Base-by-base conservation (phyloP, 2,797 vertebrate genomes). In the Rallus crepitans region DNA sequence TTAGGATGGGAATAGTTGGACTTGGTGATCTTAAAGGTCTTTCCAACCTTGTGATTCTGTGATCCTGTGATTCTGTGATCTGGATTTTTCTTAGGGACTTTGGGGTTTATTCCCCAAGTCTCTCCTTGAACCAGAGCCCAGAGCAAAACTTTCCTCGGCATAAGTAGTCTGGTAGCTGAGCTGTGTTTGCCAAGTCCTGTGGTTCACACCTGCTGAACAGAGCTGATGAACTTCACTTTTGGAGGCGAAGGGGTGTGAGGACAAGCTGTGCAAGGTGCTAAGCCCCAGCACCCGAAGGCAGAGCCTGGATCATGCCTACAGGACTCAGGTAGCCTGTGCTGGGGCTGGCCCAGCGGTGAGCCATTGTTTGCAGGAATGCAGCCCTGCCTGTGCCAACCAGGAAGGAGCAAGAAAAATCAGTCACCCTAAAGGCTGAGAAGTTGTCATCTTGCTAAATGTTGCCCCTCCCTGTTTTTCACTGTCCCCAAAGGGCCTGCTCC, bases 321-420 rank as follows among this genome's bases (percentile, higher is more conserved):
- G 17, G 64, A 24, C 89, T 59, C 15, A 11, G 72, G 64, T 47
- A 70, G 72, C 73, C 5, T 1, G 84, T 21, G 45, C 80, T 45
- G 57, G 59, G 33, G 19, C 82, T 3, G 2, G 60, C 52, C 60
- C 12, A 47, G 31, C 0, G 2, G 5, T 0, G 2, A 83, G 69
- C 64, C 37, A 87, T 96, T 94, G 93, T 94, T 50, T 8, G 9
- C 60, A 94, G 91, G 84, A 96, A 95, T 76, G 82, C 18, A 73
- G 81, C 69, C 37, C 81, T 72, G 73, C 87, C 70, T 8, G 63
- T 88, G 96, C 85, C 93, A 80, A 82, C 39, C 91, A 95, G 96
- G 96, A 97, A 97, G 64, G 63, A 92, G 18, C 23, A 39, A 15
- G 48, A 65, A 78, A 94, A 93, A 82, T 79, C 60, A 66, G 16